Percentiles rank a stretch among this genome's conserved stretches.
phyloP scores from a whole-genome alignment of 1,140 invertebrate genomes.

The Orius insidiosus region DNA sequence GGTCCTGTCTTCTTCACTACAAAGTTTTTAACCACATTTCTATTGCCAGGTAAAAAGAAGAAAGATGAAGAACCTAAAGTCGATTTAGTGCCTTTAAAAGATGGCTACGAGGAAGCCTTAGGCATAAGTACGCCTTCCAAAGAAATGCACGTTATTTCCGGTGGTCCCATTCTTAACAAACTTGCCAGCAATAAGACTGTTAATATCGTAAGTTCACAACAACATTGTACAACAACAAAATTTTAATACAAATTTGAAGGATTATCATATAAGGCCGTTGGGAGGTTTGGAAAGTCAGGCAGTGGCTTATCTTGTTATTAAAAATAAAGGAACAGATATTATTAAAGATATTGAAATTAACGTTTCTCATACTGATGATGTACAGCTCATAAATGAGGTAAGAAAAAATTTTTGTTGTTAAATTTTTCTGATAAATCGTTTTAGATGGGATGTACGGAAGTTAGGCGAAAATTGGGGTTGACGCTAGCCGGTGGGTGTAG shows the following conservation, averaged over 20 bases:
- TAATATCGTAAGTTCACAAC: constrained; percentile 24
- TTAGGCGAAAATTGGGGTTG: constrained; percentile 34
- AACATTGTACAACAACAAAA: no score
- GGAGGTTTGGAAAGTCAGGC: constrained; percentile 33
- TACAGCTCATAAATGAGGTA: constrained; percentile 36
- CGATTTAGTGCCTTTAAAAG: constrained; percentile 25
- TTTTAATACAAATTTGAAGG: constrained; percentile 28
- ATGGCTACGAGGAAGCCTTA: constrained; percentile 32
- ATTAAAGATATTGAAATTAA: constrained; percentile 43
- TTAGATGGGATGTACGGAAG: constrained; percentile 10
- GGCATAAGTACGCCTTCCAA: constrained; percentile 84
- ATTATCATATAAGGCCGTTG: constrained; percentile 34
- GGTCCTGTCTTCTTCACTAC: no score
- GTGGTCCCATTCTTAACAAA: constrained; percentile 21
- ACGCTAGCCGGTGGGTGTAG: constrained; percentile 30
- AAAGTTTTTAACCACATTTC: no score
- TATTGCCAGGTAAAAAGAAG: constrained; percentile 25
- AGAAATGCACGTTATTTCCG: constrained; percentile 38
- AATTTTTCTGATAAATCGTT: constrained; percentile 2
- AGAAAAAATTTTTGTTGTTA: no score
- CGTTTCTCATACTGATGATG: constrained; percentile 37
- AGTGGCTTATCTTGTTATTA: constrained; percentile 33
- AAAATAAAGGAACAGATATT: constrained; percentile 29
- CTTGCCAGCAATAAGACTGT: constrained; percentile 30
- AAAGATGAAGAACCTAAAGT: constrained; percentile 27